Evolutionary conservation across 2,797 vertebrate species (phyloP).

Genomic region (Vespertilio murinus): DNA sequence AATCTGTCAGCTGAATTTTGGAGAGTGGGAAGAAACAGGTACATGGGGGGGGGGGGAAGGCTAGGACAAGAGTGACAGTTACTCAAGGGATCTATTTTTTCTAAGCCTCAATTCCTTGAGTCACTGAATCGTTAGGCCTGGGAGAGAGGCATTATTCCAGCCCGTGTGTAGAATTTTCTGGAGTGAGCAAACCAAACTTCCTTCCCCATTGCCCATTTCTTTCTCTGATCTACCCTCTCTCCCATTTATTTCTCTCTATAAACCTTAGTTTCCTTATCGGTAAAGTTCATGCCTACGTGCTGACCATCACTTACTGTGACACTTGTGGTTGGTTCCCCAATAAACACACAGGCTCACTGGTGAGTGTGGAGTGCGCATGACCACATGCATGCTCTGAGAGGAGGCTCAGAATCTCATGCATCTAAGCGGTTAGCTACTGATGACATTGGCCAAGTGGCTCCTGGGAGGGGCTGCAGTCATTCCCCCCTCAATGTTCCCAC

Average conservation of each 20-base stretch:
- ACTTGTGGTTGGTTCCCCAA: not conserved
- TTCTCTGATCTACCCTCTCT: not conserved
- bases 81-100: not conserved
- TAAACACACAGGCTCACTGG: not conserved
- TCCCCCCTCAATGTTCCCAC: not conserved
- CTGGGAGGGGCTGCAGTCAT: too few species aligned
- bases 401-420: not conserved
- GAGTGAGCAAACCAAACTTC: not conserved
- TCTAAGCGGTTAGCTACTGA: not conserved
- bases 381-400: not conserved
- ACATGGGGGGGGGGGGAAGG: not conserved
- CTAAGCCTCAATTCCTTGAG: not conserved
- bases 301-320: too few species aligned
- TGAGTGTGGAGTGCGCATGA: not conserved
- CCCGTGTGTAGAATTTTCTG: not conserved
- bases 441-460: not conserved
- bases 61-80: not conserved
- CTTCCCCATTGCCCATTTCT: not conserved
- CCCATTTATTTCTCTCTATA: not conserved
- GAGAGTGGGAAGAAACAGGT: not conserved
- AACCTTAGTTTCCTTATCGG: not conserved
- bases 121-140: not conserved
- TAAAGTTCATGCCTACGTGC: not conserved
- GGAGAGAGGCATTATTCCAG: too few species aligned
- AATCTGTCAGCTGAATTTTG: constrained; percentile 5